phyloP scores from a whole-genome alignment of 1,140 invertebrate species.

The Cydia fagiglandana region DNA sequence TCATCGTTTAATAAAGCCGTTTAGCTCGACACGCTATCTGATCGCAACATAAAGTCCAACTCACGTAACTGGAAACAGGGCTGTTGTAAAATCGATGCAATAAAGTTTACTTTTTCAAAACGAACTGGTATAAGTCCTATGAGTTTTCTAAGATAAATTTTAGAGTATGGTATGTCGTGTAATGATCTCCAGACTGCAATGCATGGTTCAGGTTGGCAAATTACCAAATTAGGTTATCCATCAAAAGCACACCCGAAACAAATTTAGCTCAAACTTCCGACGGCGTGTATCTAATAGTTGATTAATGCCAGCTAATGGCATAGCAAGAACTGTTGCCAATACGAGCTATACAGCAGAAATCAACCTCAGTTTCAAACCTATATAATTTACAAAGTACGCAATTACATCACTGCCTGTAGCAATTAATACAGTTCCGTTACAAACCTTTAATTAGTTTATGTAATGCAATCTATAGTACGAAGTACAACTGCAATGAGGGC shows the following conservation, averaged over 20 bases:
- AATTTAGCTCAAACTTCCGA: conserved; percentile 27
- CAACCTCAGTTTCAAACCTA: neutral
- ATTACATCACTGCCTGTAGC: conserved; percentile 27
- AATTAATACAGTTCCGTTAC: conserved; percentile 30
- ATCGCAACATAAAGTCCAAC: neutral
- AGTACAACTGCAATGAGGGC: conserved; percentile 10
- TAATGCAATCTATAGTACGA: conserved; percentile 8
- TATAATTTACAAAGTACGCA: conserved; percentile 22
- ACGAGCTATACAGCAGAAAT: neutral
- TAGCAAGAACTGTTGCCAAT: conserved; percentile 25
- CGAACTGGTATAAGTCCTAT: neutral
- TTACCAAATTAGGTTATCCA: conserved; percentile 49
- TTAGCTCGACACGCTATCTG: conserved; percentile 27
- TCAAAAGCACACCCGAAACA: conserved; percentile 33
- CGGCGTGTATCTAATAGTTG: conserved; percentile 41
- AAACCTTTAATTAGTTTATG: conserved; percentile 32
- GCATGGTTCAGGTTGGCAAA: conserved; percentile 34
- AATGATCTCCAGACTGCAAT: neutral
- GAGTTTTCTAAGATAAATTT: too few species aligned
- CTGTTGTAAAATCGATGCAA: conserved; percentile 19
- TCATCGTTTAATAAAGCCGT: conserved; percentile 29
- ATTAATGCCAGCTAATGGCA: conserved; percentile 47
- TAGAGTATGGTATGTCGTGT: neutral
- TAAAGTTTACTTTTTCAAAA: neutral
- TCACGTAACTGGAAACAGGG: conserved; percentile 12